A percentile compares a stretch with the other conserved stretches of the same genome.
These are phyloP conservation scores for Smithornis capensis DNA, from an alignment of 2,113 vertebrate species.

Conservation along the genomic window DNA sequence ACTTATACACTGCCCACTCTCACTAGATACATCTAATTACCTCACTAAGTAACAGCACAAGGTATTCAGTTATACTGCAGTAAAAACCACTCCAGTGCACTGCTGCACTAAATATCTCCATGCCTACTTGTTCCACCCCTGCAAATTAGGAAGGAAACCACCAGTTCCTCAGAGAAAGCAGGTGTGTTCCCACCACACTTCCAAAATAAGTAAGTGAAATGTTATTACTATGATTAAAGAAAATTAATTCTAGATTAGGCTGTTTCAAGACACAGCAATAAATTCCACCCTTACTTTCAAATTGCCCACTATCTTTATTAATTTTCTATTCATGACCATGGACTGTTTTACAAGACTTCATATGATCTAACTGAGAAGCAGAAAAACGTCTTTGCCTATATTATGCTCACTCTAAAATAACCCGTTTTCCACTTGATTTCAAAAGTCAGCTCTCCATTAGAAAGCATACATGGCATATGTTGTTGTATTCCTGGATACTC, in stretches of 20 bases:
- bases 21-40: not conserved
- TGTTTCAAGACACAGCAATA: not conserved
- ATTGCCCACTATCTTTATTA: not conserved
- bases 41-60: not conserved
- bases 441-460: not conserved
- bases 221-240: not conserved
- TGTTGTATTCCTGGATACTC: too few species aligned
- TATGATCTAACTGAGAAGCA: not conserved
- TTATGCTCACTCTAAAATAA: not conserved
- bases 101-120: not conserved
- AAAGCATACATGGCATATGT: not conserved
- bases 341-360: not conserved
- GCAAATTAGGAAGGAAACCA: not conserved
- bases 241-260: not conserved
- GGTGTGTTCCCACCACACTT: not conserved
- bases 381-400: not conserved
- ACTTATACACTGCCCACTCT: not conserved
- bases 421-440: not conserved
- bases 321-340: not conserved
- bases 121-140: not conserved
- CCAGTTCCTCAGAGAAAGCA: not conserved
- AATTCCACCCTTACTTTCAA: not conserved
- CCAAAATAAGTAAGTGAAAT: not conserved
- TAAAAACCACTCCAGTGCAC: not conserved
- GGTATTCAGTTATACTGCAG: not conserved